Evolutionary conservation across 2,888 invertebrate species (phyloP), one percentile per base, ranked within the genome.

Genomic region (Nymphalis c-album): DNA sequence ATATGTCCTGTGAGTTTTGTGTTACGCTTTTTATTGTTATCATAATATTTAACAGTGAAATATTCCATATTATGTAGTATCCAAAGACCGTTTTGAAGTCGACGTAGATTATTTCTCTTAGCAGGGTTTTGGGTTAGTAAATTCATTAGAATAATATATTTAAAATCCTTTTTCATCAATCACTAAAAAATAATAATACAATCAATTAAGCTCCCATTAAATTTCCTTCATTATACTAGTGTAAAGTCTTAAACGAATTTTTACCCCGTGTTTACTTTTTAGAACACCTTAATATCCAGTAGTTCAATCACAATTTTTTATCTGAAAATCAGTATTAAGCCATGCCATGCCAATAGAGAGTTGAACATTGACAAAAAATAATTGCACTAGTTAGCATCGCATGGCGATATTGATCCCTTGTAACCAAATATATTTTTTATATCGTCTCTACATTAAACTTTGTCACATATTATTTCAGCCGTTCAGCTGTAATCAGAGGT

Each of bases 401-500:
- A 17, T 57, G 35, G 31, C 57, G 13, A 13, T 40, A 40, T 40
- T 10, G 18, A 40, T 57, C 40, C 57, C 10, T 57, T 57, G n/a
- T 40, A 35, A 40, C 40, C 57, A 13, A 55, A 40, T 7, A 3
- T 1, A 13, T 40, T 35, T 35, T 51, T 26, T 26, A 18, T 18
- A 31, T 18, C 20, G 16, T 26, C 35, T 57, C 57, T 57, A 57
- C 47, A 47, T 17, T 7, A 59, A 45, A 45, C 16, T 59, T 20
- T 46, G 45, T 59, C 7, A 20, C 48, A 60, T 10, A 35, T 40
- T 40, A 40, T 84, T 82, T 6, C 94, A 99, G 99, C 85, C 98
- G 98, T 67, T 98, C 98, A 66, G 98, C 99, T 35, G 99, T 99
- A 63, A 97, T 99, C 72, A 95, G 99, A 71, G 99, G 99, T 59